These are phyloP conservation scores for Anastrepha obliqua DNA, from an alignment of 1,140 invertebrate species.

Conservation along the genomic window DNA sequence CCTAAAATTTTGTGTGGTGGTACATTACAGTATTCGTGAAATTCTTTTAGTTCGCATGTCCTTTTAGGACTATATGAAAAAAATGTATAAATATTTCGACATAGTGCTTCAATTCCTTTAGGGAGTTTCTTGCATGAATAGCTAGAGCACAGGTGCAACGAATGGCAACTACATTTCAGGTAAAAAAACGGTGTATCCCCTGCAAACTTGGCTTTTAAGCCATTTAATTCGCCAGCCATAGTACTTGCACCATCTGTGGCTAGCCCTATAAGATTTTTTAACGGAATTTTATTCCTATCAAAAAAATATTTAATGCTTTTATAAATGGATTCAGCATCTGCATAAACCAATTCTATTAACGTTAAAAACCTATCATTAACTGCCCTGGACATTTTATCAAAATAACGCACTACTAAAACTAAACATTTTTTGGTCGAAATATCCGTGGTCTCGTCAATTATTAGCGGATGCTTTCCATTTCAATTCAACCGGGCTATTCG, in stretches of 20 bases:
- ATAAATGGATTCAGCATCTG: slow-evolving; percentile 30
- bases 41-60: too few relatives aligned
- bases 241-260: slow-evolving; percentile 4
- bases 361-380: slow-evolving; percentile 42
- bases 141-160: too few relatives aligned
- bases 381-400: neutral
- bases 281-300: neutral
- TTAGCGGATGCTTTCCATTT: slow-evolving; percentile 56
- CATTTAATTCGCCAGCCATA: slow-evolving; percentile 55
- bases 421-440: slow-evolving; percentile 37
- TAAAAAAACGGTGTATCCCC: slow-evolving; percentile 54
- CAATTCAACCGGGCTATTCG: too few relatives aligned
- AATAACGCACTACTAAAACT: slow-evolving; percentile 45
- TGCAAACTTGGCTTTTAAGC: slow-evolving; percentile 34
- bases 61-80: too few relatives aligned
- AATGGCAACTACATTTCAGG: slow-evolving; percentile 41
- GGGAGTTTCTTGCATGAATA: too few relatives aligned
- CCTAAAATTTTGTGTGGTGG: too few relatives aligned
- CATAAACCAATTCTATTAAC: slow-evolving; percentile 1
- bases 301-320: slow-evolving; percentile 1
- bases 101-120: too few relatives aligned
- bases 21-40: too few relatives aligned
- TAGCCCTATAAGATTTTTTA: neutral
- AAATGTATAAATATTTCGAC: too few relatives aligned
- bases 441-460: slow-evolving; percentile 53